Evolutionary conservation across 2,113 vertebrate genomes (phyloP), one percentile per base, ranked within the genome.

Genomic region (Dipodomys spectabilis): DNA sequence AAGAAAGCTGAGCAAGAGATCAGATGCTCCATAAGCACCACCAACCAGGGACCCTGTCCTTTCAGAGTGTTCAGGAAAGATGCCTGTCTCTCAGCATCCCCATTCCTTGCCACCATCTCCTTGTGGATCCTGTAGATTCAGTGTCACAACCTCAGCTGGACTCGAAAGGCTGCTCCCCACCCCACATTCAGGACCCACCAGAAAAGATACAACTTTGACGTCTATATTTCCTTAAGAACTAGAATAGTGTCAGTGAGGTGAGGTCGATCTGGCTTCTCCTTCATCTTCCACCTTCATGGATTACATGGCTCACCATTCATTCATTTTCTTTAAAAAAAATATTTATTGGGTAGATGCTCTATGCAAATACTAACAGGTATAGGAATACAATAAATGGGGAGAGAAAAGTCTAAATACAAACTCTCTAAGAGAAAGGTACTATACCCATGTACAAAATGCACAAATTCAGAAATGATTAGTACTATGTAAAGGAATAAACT

Each of bases 141-240:
- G 69, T 99, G 99, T 67, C 98, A 97, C 77, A 88, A 96, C 23
- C 97, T 98, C 7, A 97, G 98, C 78, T 99, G 99, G 99, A 97
- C 98, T 0, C 96, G 92, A 64, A 98, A 98, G 95, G 32, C 95
- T 27, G 62, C 96, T 84, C 53, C 98, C 92, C 19, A 62, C 53
- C 98, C 97, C 0, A 87, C 2, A 0, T 99, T 99, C 97, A 98
- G 98, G 32, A 92, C 60, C 30, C 88, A 97, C 93, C 99, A 99
- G 97, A 96, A 98, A 89, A 79, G 88, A 64, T 98, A 98, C 80
- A 98, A 97, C 68, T 98, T 99, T 95, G 98, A 98, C 10, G 97
- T 97, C 90, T 99, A 99, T 82, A 96, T 97, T 45, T 99, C 98
- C 2, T 96, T 92, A n/a, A 98, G 98, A 73, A 97, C 98, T 23